Conservation (phyloP, 2,113 vertebrate genomes). For the Formicarius rufipectus region DNA sequence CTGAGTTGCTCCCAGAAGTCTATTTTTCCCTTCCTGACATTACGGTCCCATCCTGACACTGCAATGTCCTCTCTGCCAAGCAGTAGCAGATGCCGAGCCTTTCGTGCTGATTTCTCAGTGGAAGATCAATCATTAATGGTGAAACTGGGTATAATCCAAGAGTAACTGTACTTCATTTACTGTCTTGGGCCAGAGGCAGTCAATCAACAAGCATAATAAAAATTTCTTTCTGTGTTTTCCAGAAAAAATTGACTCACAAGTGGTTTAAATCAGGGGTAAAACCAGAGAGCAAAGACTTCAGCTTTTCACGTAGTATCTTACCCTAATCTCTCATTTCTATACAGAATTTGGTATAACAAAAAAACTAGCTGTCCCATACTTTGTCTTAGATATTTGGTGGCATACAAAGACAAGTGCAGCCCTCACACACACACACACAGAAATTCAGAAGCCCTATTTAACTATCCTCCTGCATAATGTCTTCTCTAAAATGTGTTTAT, state of each 20-base stretch:
- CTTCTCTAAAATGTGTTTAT: not conserved
- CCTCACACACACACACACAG: not conserved
- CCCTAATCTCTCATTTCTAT: not conserved
- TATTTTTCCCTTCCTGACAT: not conserved
- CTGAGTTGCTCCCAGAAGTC: not conserved
- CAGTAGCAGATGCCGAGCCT: not conserved
- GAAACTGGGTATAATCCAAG: conserved; percentile 25
- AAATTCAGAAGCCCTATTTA: not conserved
- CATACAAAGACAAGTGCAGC: not conserved
- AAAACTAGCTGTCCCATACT: not conserved
- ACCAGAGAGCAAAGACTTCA: not conserved
- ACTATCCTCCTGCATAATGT: not conserved
- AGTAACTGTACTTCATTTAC: conserved; percentile 28
- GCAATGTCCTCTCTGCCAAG: conserved; percentile 9
- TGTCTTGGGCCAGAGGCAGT: conserved; percentile 32
- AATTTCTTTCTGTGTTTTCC: not conserved
- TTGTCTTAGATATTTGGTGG: not conserved
- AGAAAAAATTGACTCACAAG: not conserved
- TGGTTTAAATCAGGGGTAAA: not conserved
- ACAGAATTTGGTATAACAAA: not conserved
- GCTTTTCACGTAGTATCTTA: not conserved
- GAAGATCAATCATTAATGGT: conserved; percentile 48
- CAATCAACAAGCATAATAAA: conserved; percentile 50
- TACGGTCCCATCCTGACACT: not conserved
- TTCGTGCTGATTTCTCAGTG: conserved; percentile 17